Evolutionary conservation across 2,888 invertebrate species (phyloP), one percentile per base, ranked within the genome.

Genomic region (Teleogryllus oceanicus): DNA sequence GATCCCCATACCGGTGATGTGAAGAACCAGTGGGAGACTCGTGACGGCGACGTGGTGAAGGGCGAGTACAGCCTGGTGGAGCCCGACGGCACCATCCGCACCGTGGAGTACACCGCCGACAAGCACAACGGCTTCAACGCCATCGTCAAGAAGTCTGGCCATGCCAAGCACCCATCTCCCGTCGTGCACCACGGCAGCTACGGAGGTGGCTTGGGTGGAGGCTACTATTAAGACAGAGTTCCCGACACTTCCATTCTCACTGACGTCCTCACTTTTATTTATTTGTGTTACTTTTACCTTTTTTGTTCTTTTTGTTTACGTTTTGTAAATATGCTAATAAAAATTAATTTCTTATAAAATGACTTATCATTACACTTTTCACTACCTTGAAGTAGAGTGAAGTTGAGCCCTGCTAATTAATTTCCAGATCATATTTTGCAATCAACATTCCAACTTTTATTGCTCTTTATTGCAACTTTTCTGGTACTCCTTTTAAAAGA

Each of bases 11-110:
- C 62, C n/a, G 62, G 62, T 13, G 62, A 62, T 8, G 62, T 62
- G 62, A 62, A 62, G 62, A 62, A 62, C 62, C 62, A 62, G n/a
- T 62, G 62, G 62, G 62, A 62, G 62, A 62, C 62, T n/a, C 62
- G 62, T 10, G 62, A 62, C 11, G 62, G 62, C 5, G 62, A 62
- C n/a, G 62, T 62, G 16, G 62, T 62, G 16, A 62, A 62, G 62
- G 62, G 62, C 62, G 62, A 62, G n/a, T 62, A 62, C 62, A 62
- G 62, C 62, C 62, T 62, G 62, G 62, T 62, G 62, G 62, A 62
- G 62, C 62, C 62, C n/a, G 62, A 62, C 62, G 62, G 62, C 62
- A 62, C 62, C n/a, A 62, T 62, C 5, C 62, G 62, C 62, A 62
- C 62, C 62, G 62, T 62, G 16, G 16, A 62, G 16, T 62, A 62